Conservation (phyloP, 2,113 vertebrate species). For the Hemichromis elongatus region DNA sequence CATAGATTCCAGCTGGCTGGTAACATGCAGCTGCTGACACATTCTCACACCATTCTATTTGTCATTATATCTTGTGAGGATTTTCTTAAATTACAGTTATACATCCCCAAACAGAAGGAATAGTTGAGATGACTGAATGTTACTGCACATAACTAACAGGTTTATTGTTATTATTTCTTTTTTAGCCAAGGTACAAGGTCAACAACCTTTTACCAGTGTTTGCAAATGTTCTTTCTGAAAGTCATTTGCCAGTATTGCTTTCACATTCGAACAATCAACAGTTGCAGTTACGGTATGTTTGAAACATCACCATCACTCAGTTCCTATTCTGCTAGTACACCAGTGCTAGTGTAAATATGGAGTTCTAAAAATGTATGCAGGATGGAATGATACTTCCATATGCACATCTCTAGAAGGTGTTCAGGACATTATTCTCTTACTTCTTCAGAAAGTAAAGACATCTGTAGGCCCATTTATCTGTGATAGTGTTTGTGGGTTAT, state of each 20-base stretch:
- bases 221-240: background rate
- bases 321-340: background rate
- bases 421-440: background rate
- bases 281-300: background rate
- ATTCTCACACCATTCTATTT: background rate
- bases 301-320: background rate
- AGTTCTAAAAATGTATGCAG: background rate
- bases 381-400: background rate
- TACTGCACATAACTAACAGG: background rate
- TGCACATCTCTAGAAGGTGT: background rate
- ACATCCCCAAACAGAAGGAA: background rate
- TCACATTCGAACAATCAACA: background rate
- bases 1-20: constrained; percentile 15
- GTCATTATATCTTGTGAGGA: background rate
- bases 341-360: background rate
- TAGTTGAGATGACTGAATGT: background rate
- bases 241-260: background rate
- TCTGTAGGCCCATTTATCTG: background rate
- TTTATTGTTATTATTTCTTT: background rate
- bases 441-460: background rate
- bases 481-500: background rate
- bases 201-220: background rate
- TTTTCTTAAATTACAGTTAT: background rate
- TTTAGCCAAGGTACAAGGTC: background rate
- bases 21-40: constrained; percentile 21